Base-by-base conservation (phyloP, 1,140 invertebrate species). In the Chironomus striatipennis region DNA sequence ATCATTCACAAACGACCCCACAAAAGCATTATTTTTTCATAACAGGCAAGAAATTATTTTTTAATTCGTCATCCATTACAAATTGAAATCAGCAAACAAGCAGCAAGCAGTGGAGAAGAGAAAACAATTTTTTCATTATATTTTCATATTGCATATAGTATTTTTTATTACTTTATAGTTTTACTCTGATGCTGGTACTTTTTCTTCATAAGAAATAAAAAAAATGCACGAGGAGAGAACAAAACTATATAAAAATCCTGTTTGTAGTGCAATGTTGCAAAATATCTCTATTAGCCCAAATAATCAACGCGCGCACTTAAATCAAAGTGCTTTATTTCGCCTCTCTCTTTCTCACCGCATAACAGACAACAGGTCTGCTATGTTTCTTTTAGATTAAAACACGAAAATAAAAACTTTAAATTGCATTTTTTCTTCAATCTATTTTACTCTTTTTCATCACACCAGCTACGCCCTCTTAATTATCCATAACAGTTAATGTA, bases 401-500 rank as follows among this genome's bases (percentile, higher is more conserved):
- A 70, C 17, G 20, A 70, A 70, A 70, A 17, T 9, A 18, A 18
- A 34, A 8, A 18, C 18, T 20, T 70, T 18, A 70, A 70, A 70
- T 70, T 70, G 65, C 65, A 70, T 70, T 70, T 70, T 70, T 70
- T 57, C 47, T 57, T n/a, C 47, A n/a, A 57, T 57, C 47, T 57
- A 57, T 57, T 57, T 57, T n/a, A 15, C 47, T 57, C 47, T 15
- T 57, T 34, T 57, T 57, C 47, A 57, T 57, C 47, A 18, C 65
- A 18, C 20, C 17, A 70, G 65, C 65, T 8, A 70, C 65, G 65
- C 65, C 65, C 65, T 70, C 65, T 70, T 70, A 70, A 70, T 70
- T 70, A 70, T 70, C 65, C 65, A 70, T 18, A 70, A 18, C 65
- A 70, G 65, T 70, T 21, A 70, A 70, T n/a, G n/a, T 12, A 12